Evolutionary conservation across 2,888 invertebrate genomes (phyloP), one percentile per base, ranked within the genome.

Genomic region (Erebia epiphron): DNA sequence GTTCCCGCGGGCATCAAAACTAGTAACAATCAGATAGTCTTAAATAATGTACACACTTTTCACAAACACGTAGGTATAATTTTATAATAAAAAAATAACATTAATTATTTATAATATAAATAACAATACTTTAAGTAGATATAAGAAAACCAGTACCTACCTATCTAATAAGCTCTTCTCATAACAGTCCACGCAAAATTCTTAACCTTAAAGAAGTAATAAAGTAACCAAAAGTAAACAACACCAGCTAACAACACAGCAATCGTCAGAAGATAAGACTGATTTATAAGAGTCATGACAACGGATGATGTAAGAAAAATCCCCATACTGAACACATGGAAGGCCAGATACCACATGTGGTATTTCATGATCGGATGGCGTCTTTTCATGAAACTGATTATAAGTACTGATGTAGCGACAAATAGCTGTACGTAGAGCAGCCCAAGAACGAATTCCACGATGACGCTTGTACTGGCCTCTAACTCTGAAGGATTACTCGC

Each of bases 361-460:
- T 84, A 87, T 63, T 85, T 86, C 11, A 83, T 63, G 0, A 84
- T 67, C 0, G 84, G 84, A 0, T 82, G 79, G 8, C 79, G 79
- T 67, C 83, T 76, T 66, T 83, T 86, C 21, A 83, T 67, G 57
- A 83, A 85, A 62, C 83, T 84, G n/a, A 83, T 73, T 41, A 88
- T 79, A 0, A 91, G 73, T 3, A 90, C 75, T 0, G 82, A 80
- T 0, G 86, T 82, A 0, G 90, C 91, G 0, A 86, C 82, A n/a
- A 88, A 83, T 0, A 91, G 76, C 62, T 91, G 90, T 0, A 86
- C 68, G 67, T 87, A 89, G 0, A 91, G 80, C 0, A 90, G 68
- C 0, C 80, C 83, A 18, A 86, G 86, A 0, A 88, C 79, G 43
- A 88, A 85, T 69, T 89, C 86, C 0, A 87, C 85, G 0, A 90